Percentiles rank a stretch among this genome's conserved stretches.
Conservation (phyloP, 1,140 invertebrate genomes). For the Drosophila funebris region DNA sequence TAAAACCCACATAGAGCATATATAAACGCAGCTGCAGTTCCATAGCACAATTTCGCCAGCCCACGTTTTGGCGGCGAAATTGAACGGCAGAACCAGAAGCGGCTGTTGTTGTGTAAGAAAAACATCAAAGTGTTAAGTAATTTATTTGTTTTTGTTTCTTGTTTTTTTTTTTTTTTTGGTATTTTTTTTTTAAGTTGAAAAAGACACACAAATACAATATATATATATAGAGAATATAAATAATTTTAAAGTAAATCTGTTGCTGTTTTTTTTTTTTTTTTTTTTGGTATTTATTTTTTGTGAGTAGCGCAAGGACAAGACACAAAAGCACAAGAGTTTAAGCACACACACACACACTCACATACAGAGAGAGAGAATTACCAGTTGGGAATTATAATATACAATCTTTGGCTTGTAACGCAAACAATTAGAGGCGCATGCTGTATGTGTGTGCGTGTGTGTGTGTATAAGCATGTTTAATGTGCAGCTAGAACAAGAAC, state of each 20-base stretch:
- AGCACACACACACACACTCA: conserved; percentile 16
- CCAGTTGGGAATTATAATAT: conserved; percentile 26
- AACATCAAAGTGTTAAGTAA: conserved; percentile 72
- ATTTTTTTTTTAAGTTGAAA: conserved; percentile 37
- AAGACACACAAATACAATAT: conserved; percentile 67
- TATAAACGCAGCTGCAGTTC: conserved; percentile 28
- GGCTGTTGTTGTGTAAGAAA: conserved; percentile 55
- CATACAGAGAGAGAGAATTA: not conserved
- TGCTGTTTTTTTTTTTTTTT: not conserved
- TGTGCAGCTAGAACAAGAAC: conserved; percentile 36
- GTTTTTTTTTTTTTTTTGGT: not conserved
- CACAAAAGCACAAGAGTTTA: conserved; percentile 35
- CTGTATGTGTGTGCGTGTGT: not conserved
- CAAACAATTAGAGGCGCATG: conserved; percentile 17
- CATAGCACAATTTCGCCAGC: not conserved
- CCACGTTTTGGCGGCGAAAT: not conserved
- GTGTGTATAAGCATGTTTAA: conserved; percentile 18
- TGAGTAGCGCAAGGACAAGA: conserved; percentile 46
- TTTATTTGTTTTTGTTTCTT: conserved; percentile 52
- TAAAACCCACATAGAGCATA: conserved; percentile 36
- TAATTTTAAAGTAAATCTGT: conserved; percentile 15
- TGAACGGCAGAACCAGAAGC: conserved; percentile 1
- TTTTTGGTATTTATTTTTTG: conserved; percentile 33
- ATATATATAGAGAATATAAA: conserved; percentile 44
- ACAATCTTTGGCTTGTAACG: conserved; percentile 8